Conservation (phyloP, 2,113 vertebrate genomes). For the Triplophysa rosa region DNA sequence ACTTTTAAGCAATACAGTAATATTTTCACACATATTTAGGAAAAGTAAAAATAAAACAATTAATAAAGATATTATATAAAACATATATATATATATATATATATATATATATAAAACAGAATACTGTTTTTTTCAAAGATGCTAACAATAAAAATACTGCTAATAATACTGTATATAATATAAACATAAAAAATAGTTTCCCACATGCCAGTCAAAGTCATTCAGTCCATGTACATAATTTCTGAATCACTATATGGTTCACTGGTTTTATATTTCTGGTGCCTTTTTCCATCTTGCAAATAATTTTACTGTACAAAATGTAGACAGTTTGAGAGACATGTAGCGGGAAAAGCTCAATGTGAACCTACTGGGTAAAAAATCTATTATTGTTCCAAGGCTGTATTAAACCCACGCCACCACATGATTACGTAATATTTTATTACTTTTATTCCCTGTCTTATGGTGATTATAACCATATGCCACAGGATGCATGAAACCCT, state of each 20-base stretch:
- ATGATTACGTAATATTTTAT: not conserved
- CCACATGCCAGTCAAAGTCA: slow-evolving; percentile 10
- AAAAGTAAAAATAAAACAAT: too few relatives aligned
- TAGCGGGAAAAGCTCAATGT: not conserved
- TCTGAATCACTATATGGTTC: not conserved
- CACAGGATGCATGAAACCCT: not conserved
- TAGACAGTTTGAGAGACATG: not conserved
- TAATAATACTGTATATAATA: too few relatives aligned
- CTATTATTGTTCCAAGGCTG: not conserved
- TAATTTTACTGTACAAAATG: not conserved
- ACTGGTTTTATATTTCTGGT: slow-evolving; percentile 6
- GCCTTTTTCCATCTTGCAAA: not conserved
- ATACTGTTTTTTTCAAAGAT: not conserved
- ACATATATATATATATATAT: too few relatives aligned
- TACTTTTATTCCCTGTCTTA: not conserved
- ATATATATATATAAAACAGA: not conserved
- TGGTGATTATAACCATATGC: slow-evolving; percentile 20
- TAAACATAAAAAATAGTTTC: not conserved
- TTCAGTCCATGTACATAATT: not conserved
- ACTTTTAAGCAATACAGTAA: too few relatives aligned
- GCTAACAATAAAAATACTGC: not conserved
- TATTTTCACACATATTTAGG: too few relatives aligned
- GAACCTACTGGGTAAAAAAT: not conserved
- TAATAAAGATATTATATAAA: too few relatives aligned
- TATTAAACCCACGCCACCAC: not conserved